phyloP scores from a whole-genome alignment of 2,113 vertebrate species.

The Nothoprocta pentlandii region DNA sequence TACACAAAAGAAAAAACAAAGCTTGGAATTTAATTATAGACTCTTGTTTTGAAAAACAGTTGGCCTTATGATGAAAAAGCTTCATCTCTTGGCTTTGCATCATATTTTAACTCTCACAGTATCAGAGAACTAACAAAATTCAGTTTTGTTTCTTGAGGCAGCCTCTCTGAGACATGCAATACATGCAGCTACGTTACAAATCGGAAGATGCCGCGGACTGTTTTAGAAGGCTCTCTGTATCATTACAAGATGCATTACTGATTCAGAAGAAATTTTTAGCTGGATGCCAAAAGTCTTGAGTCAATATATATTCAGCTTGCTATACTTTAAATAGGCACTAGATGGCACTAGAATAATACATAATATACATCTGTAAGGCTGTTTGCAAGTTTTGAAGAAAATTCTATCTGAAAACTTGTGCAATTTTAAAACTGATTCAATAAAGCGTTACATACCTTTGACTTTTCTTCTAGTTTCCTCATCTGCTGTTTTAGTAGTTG shows the following conservation, averaged over 20 bases:
- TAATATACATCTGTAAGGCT: not conserved
- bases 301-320: not conserved
- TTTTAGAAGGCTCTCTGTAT: not conserved
- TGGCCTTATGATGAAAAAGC: not conserved
- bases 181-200: not conserved
- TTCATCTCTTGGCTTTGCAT: not conserved
- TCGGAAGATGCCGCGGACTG: not conserved
- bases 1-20: not conserved
- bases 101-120: not conserved
- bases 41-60: not conserved
- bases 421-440: not conserved
- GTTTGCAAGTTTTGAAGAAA: not conserved
- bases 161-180: not conserved
- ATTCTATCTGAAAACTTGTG: not conserved
- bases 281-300: not conserved
- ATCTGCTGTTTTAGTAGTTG: slow-evolving; percentile 95
- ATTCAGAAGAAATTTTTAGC: not conserved
- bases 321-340: slow-evolving; percentile 66
- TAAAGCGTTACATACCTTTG: slow-evolving; percentile 85
- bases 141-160: not conserved
- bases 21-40: not conserved
- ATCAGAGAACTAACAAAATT: not conserved
- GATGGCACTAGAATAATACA: slow-evolving; percentile 81
- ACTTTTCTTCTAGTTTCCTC: slow-evolving; percentile 96
- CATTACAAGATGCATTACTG: not conserved